Evolutionary conservation across 2,797 vertebrate species (phyloP).

Genomic region (Anabacerthia variegaticeps): DNA sequence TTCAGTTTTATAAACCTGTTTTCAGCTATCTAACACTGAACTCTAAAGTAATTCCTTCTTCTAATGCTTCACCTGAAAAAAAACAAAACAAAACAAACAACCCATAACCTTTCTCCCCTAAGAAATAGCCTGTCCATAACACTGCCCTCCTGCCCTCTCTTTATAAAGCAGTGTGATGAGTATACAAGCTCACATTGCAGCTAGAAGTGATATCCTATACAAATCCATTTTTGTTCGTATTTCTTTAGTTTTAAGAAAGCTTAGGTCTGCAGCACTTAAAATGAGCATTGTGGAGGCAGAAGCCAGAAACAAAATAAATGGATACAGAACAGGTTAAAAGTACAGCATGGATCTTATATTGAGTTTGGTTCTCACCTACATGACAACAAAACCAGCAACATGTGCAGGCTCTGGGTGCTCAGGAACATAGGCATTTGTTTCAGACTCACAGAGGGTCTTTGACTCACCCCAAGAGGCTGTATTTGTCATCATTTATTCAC

Average conservation of each 20-base stretch:
- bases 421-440: background rate
- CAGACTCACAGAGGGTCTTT: background rate
- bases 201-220: background rate
- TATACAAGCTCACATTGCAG: background rate
- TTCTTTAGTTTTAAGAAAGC: background rate
- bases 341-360: background rate
- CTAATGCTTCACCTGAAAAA: background rate
- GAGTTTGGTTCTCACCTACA: background rate
- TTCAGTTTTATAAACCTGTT: background rate
- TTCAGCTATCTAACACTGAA: background rate
- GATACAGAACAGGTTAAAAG: background rate
- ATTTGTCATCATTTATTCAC: background rate
- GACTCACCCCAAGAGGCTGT: background rate
- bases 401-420: background rate
- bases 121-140: background rate
- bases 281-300: background rate
- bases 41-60: background rate
- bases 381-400: background rate
- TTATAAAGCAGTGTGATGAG: background rate
- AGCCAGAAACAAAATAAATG: background rate
- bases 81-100: background rate
- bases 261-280: background rate
- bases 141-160: background rate
- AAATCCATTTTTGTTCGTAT: background rate
- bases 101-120: background rate